A percentile compares a stretch with the other conserved stretches of the same genome.
Evolutionary conservation across 2,888 invertebrate genomes (phyloP).

Genomic region (Protophormia terraenovae): DNA sequence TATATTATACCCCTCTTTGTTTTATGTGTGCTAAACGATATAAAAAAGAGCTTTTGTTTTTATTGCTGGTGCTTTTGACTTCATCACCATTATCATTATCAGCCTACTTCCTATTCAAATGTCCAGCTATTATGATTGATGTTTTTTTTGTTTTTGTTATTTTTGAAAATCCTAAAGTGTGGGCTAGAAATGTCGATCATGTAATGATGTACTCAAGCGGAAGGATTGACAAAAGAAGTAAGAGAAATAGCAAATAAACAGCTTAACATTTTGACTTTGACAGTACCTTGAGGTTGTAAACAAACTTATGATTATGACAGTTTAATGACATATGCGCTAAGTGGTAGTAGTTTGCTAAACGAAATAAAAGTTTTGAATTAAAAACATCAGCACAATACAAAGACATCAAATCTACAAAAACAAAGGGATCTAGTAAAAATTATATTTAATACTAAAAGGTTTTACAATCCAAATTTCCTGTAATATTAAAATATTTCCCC

Average conservation of each 20-base stretch:
- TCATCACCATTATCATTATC: not conserved
- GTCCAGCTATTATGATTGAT: constrained; percentile 32
- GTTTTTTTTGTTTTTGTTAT: too few relatives aligned
- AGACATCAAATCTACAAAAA: too few relatives aligned
- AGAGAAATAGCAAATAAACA: not conserved
- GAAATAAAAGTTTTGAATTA: too few relatives aligned
- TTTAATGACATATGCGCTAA: constrained; percentile 51
- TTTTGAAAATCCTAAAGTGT: not conserved
- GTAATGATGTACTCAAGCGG: not conserved
- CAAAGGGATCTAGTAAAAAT: too few relatives aligned
- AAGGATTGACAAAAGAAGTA: not conserved
- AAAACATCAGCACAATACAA: too few relatives aligned
- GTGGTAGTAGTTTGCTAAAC: not conserved
- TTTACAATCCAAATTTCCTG: too few relatives aligned
- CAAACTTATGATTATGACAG: constrained; percentile 67
- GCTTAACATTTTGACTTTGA: constrained; percentile 13
- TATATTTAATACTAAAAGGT: too few relatives aligned
- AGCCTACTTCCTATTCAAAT: constrained; percentile 20
- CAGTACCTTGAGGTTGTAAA: constrained; percentile 36
- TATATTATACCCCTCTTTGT: not conserved
- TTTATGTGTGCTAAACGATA: not conserved
- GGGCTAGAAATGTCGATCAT: not conserved
- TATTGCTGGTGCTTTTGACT: not conserved
- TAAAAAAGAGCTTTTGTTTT: not conserved
- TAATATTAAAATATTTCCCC: too few relatives aligned